These are phyloP conservation scores for Callipepla squamata DNA, from an alignment of 2,113 vertebrate genomes.

Conservation along the genomic window DNA sequence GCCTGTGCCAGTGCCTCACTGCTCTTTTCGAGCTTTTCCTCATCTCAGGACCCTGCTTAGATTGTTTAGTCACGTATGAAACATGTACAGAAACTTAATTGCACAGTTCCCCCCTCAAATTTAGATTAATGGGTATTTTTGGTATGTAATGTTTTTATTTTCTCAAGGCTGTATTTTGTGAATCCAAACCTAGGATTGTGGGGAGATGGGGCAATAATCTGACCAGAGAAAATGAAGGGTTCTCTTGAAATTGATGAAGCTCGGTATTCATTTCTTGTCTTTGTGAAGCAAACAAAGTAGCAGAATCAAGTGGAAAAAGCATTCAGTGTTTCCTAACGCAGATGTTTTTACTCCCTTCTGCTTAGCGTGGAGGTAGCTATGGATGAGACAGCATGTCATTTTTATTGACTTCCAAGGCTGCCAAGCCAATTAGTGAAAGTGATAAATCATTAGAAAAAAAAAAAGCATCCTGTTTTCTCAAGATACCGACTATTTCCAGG, in stretches of 20 bases:
- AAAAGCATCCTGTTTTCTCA: background rate
- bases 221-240: background rate
- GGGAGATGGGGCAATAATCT: background rate
- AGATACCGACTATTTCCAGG: background rate
- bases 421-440: background rate
- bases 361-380: background rate
- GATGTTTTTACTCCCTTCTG: accelerated
- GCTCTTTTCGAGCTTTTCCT: too few relatives aligned
- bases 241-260: background rate
- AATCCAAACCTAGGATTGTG: background rate
- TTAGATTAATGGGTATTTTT: background rate
- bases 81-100: background rate
- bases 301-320: background rate
- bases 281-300: background rate
- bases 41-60: too few relatives aligned
- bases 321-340: background rate
- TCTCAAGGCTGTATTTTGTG: background rate
- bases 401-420: background rate
- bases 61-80: background rate
- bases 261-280: background rate
- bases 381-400: background rate
- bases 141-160: background rate
- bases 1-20: too few relatives aligned
- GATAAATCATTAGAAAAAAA: background rate
- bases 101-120: background rate